Base-by-base conservation (phyloP, 2,888 invertebrate genomes). In the Uropetala carovei region DNA sequence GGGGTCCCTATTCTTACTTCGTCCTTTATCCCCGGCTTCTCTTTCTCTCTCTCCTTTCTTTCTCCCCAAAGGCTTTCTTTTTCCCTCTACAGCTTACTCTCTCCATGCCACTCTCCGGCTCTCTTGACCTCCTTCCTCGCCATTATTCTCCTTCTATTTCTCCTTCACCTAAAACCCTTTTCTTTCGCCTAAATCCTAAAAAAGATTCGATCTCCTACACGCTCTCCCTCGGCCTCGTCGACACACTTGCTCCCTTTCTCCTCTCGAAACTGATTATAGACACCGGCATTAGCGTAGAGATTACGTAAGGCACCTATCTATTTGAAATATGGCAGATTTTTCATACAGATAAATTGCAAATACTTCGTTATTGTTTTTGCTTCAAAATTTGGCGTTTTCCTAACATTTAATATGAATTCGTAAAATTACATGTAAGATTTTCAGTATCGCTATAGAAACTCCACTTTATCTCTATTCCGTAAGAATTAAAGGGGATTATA, bases 111-210 rank as follows among this genome's bases (percentile, higher is more conserved):
- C 56, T 58, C 85, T 58, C 58, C 85, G 9, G 16, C 89, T 89
- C 60, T 60, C 89, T 89, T 30, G 30, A 30, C 64, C 75, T 27
- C 75, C 27, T 75, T 75, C 64, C 5, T 64, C 27, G 27, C 30
- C 59, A 89, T 89, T 89, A 89, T 89, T 89, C 86, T 27, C 16
- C 64, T 27, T 57, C 18, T 83, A 83, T 83, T 57, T 18, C 56
- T 57, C n/a, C 56, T 56, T 0, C 83, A 13, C 64, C 89, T 89
- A 0, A 7, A 64, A n/a, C 89, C 64, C 43, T 64, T 60, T 89
- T 22, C 58, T 57, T 58, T 27, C 27, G 18, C 60, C 60, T 30
- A 60, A 60, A 14, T 22, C 86, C 59, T 30, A 59, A 30, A 59
- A 59, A 60, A 86, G 27, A 86, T 60, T 30, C 27, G 59, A 30